Evolutionary conservation across 2,888 invertebrate genomes (phyloP).

Genomic region (Lamproptera curius): DNA sequence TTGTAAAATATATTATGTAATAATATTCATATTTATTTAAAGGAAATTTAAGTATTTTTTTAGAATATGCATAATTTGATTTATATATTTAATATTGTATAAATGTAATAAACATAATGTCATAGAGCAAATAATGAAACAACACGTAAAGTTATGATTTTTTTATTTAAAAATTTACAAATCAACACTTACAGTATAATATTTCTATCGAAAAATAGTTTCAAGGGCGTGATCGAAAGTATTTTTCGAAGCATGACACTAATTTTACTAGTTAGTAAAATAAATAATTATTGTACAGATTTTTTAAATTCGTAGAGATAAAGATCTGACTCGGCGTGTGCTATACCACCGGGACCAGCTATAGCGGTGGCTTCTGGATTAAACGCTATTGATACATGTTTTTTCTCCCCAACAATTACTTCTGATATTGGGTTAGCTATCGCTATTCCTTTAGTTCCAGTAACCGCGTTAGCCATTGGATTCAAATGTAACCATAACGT

Average conservation of each 20-base stretch:
- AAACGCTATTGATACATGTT: constrained; percentile 80
- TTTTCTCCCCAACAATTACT: constrained; percentile 80
- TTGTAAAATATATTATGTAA: no score
- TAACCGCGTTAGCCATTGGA: constrained; percentile 82
- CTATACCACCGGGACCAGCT: constrained; percentile 86
- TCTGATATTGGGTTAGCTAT: constrained; percentile 83
- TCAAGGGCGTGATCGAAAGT: constrained; percentile 61
- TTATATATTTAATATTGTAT: no score
- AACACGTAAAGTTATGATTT: no score
- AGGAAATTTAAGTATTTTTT: background rate
- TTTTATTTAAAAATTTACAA: no score
- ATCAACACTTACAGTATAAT: no score
- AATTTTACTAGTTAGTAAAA: no score
- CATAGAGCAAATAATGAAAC: no score
- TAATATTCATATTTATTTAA: background rate
- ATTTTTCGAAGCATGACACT: constrained; percentile 39
- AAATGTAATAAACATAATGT: no score
- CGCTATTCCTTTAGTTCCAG: constrained; percentile 82
- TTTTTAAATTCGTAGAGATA: constrained; percentile 69
- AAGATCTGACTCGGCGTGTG: constrained; percentile 86
- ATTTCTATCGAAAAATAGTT: constrained; percentile 62
- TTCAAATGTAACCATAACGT: constrained; percentile 64
- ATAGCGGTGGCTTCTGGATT: constrained; percentile 84
- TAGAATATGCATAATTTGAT: no score
- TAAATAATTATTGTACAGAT: constrained; percentile 32